These are phyloP conservation scores for Ophthalmolycus amberensis DNA, from an alignment of 2,113 vertebrate species.

Conservation along the genomic window DNA sequence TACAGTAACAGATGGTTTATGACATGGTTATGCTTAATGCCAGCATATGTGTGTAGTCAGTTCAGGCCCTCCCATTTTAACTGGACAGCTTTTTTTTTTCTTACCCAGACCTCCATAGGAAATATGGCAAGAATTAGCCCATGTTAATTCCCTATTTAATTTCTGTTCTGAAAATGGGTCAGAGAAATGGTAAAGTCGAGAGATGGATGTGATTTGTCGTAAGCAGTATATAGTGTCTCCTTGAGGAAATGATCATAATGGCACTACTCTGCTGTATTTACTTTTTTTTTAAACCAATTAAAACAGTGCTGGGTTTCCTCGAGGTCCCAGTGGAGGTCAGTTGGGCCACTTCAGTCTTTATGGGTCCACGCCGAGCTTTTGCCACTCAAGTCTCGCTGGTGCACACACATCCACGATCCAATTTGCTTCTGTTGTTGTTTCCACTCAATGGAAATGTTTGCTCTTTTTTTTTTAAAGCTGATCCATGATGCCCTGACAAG, in stretches of 20 bases:
- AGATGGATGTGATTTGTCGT: conserved; percentile 18
- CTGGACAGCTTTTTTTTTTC: conserved; percentile 30
- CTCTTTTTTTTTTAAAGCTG: conserved; percentile 50
- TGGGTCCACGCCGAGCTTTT: background rate
- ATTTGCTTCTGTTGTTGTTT: conserved; percentile 30
- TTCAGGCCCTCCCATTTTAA: conserved; percentile 40
- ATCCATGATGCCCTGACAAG: conserved; percentile 65
- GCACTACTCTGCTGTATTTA: background rate
- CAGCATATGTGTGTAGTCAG: conserved; percentile 50
- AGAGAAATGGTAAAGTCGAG: conserved; percentile 13
- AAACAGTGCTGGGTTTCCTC: background rate
- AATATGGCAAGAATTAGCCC: conserved; percentile 53
- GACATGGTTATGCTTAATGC: conserved; percentile 46
- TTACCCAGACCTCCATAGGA: conserved; percentile 37
- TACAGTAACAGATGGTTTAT: conserved; percentile 65
- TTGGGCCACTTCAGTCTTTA: background rate
- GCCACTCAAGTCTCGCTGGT: background rate
- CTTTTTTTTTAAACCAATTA: background rate
- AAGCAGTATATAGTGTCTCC: background rate
- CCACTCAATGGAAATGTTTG: conserved; percentile 29
- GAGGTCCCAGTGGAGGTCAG: conserved; percentile 12
- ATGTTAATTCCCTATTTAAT: conserved; percentile 39
- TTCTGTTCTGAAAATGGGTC: conserved; percentile 56
- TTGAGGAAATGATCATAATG: conserved; percentile 16
- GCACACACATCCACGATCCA: conserved; percentile 8